phyloP scores from a whole-genome alignment of 1,140 invertebrate genomes.

The Drosophila ercepeae region DNA sequence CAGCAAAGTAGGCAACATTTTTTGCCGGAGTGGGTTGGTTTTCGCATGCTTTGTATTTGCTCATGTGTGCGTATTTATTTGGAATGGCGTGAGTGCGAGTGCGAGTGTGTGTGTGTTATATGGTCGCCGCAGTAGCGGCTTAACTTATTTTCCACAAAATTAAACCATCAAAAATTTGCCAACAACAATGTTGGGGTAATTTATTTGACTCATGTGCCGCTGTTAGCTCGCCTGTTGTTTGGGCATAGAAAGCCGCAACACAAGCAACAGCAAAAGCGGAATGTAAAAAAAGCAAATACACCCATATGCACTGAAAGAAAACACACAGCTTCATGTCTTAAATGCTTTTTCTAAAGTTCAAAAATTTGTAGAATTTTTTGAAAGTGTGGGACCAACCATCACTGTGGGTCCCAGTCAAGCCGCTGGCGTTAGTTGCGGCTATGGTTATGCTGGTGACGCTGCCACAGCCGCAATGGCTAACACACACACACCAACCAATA shows the following conservation, averaged over 20 bases:
- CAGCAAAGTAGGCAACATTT: slow-evolving; percentile 70
- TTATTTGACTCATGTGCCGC: slow-evolving; percentile 77
- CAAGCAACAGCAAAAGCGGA: slow-evolving; percentile 20
- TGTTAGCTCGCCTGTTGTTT: slow-evolving; percentile 50
- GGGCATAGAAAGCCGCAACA: slow-evolving; percentile 49
- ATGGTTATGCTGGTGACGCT: slow-evolving; percentile 61
- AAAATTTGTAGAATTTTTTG: background rate
- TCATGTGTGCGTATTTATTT: slow-evolving; percentile 47
- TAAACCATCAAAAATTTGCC: slow-evolving; percentile 82
- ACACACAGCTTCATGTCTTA: too few relatives aligned
- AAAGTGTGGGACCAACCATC: slow-evolving; percentile 20
- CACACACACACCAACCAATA: slow-evolving; percentile 19
- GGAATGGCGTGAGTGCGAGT: slow-evolving; percentile 6
- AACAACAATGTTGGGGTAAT: slow-evolving; percentile 80
- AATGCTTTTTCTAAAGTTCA: background rate
- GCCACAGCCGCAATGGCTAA: slow-evolving; percentile 28
- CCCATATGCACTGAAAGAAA: slow-evolving; percentile 24
- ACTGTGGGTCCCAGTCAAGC: slow-evolving; percentile 22
- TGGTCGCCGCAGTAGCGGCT: slow-evolving; percentile 74
- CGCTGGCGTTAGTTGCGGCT: slow-evolving; percentile 53
- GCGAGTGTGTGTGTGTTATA: slow-evolving; percentile 50
- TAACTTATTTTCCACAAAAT: slow-evolving; percentile 82
- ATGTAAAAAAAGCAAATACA: slow-evolving; percentile 46
- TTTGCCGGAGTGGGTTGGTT: slow-evolving; percentile 22
- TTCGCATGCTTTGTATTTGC: slow-evolving; percentile 31